Evolutionary conservation across 2,888 invertebrate genomes (phyloP).

Genomic region (Dasysyrphus albostriatus): DNA sequence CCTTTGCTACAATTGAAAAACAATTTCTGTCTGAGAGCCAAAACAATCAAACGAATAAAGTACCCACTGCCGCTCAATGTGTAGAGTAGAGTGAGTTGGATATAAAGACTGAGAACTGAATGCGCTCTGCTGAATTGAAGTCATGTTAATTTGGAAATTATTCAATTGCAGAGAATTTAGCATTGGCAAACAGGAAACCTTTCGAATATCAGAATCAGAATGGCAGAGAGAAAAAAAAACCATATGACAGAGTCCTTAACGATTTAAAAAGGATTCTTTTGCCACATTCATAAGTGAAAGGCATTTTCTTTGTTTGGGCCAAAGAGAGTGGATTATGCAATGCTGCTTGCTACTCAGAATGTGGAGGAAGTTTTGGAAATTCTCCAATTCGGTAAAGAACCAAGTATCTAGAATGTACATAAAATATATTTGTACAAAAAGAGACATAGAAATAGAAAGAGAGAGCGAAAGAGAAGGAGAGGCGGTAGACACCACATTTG

Average conservation of each 20-base stretch:
- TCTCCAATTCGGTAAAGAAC: slow-evolving; percentile 41
- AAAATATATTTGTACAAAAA: background rate
- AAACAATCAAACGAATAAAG: slow-evolving; percentile 18
- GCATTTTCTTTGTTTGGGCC: slow-evolving; percentile 47
- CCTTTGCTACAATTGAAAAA: background rate
- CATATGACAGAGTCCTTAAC: slow-evolving; percentile 50
- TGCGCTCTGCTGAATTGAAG: slow-evolving; percentile 33
- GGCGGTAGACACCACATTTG: slow-evolving; percentile 32
- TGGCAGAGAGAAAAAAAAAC: background rate
- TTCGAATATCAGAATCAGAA: background rate
- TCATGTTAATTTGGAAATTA: slow-evolving; percentile 56
- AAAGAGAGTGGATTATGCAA: slow-evolving; percentile 58
- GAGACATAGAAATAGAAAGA: background rate
- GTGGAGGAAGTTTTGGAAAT: slow-evolving; percentile 59
- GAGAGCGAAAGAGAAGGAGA: background rate
- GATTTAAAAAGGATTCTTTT: slow-evolving; percentile 46
- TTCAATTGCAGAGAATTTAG: slow-evolving; percentile 53
- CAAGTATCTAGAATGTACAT: background rate
- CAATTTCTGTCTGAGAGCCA: slow-evolving; percentile 31
- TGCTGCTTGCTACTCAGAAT: slow-evolving; percentile 13
- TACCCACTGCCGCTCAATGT: background rate
- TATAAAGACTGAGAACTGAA: slow-evolving; percentile 8
- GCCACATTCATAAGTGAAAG: slow-evolving; percentile 6
- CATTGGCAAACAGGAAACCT: background rate
- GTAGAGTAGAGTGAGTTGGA: background rate